Evolutionary conservation across 1,140 invertebrate genomes (phyloP), one percentile per base, ranked within the genome.

Genomic region (Battus philenor): DNA sequence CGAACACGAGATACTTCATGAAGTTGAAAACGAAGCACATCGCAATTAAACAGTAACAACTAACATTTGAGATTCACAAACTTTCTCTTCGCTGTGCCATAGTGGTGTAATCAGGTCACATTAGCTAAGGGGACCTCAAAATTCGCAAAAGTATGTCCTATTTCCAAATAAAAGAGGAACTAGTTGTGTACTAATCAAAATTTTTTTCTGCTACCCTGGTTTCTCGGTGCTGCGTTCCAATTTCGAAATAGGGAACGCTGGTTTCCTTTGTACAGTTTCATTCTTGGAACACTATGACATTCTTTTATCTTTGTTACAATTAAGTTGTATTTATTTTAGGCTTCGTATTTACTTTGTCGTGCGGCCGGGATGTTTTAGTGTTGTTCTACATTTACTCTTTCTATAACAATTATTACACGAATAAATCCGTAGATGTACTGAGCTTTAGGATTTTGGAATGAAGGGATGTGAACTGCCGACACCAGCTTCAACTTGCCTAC

Each of bases 181-280:
- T 39, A 39, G 33, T 10, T 11, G 18, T 12, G 20, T 39, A 39
- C 36, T 39, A 39, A 39, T 39, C 36, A 39, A 39, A 39, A 26
- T 26, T 6, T 26, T 24, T 9, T 27, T 36, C 22, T 26, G 36
- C 26, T 39, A 15, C 20, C 22, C 10, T 39, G 20, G 12, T 26
- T 39, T 26, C 8, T 13, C 36, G 36, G 5, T 36, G 33, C 9
- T 13, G 36, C 22, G 36, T 10, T 20, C 36, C 22, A 20, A 36
- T 36, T 36, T 36, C 9, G 33, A 10, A 6, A 15, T 13, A 6
- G 1, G 12, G 2, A 32, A 2, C 2, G 2, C 10, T 18, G 10
- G 10, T 13, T 39, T 8, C 1, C 36, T 39, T 39, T 39, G 36
- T 39, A 13, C 8, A 10, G 12, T 7, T 24, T 9, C 24, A 9